These are phyloP conservation scores for Pogonus chalceus DNA, from an alignment of 1,140 invertebrate species.

Conservation along the genomic window DNA sequence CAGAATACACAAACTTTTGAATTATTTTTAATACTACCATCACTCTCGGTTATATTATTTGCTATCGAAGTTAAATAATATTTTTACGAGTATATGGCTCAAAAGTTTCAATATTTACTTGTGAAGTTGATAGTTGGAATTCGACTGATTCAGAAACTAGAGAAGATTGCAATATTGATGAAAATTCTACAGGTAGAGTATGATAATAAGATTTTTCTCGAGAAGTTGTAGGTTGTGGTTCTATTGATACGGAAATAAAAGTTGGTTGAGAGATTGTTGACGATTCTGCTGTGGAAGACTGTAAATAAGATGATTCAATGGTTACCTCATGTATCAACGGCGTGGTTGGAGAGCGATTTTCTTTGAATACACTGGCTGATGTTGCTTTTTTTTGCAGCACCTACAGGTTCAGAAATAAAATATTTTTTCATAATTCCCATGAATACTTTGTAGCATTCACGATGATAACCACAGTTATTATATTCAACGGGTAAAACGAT, in stretches of 20 bases:
- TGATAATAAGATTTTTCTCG: no score
- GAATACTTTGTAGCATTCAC: conserved; percentile 16
- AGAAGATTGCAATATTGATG: no score
- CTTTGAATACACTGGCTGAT: neutral
- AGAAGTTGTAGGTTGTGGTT: conserved; percentile 13
- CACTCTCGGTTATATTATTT: no score
- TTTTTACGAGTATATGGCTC: conserved; percentile 13
- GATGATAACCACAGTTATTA: conserved; percentile 15
- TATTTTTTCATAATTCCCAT: conserved; percentile 16
- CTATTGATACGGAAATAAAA: conserved; percentile 14
- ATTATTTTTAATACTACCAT: no score
- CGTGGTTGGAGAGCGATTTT: neutral
- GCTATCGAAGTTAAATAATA: no score
- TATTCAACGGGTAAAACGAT: conserved; percentile 18
- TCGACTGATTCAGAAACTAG: no score
- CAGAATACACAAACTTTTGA: no score
- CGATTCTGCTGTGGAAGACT: neutral
- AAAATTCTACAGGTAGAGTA: no score
- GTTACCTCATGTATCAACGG: conserved; percentile 4
- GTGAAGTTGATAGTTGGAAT: neutral
- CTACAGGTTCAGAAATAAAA: neutral
- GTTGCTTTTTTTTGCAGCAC: conserved; percentile 1
- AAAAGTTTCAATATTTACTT: conserved; percentile 5
- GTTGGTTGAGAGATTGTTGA: neutral
- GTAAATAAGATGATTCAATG: neutral